These are phyloP conservation scores for Lasiommata megera DNA, from an alignment of 2,888 invertebrate species.

Conservation along the genomic window DNA sequence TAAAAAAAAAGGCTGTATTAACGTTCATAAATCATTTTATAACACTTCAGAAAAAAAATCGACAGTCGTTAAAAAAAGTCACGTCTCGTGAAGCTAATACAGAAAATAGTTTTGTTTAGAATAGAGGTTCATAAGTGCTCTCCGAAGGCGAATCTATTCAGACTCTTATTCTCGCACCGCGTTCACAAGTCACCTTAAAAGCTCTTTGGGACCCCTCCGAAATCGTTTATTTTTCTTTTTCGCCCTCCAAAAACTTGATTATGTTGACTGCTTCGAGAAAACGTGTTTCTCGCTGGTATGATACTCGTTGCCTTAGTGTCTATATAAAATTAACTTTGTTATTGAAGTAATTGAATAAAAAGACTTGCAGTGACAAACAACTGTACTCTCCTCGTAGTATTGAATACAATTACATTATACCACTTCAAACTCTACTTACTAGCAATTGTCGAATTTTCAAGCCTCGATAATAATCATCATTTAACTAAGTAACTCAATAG, in stretches of 20 bases:
- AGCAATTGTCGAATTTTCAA: no score
- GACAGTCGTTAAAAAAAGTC: constrained; percentile 7
- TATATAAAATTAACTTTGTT: no score
- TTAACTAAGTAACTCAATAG: no score
- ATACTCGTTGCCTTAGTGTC: neutral
- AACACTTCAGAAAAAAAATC: neutral
- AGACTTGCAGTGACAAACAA: no score
- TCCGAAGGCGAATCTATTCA: constrained; percentile 39
- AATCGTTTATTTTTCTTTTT: constrained; percentile 37
- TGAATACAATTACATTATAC: no score
- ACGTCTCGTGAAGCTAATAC: constrained; percentile 14
- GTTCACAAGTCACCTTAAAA: constrained; percentile 43
- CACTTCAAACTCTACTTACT: no score
- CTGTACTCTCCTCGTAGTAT: no score
- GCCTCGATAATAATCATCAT: no score
- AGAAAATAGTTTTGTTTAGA: constrained; percentile 26
- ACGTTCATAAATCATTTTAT: no score
- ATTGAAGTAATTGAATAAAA: no score
- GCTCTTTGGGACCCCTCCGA: constrained; percentile 37
- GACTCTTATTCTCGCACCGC: constrained; percentile 40
- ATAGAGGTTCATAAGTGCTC: constrained; percentile 42
- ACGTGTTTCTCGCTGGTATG: constrained; percentile 2
- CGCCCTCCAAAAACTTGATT: constrained; percentile 37
- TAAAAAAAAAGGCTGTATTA: no score
- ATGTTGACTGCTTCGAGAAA: constrained; percentile 4